phyloP scores from a whole-genome alignment of 2,797 vertebrate genomes.

The Cuniculus paca region DNA sequence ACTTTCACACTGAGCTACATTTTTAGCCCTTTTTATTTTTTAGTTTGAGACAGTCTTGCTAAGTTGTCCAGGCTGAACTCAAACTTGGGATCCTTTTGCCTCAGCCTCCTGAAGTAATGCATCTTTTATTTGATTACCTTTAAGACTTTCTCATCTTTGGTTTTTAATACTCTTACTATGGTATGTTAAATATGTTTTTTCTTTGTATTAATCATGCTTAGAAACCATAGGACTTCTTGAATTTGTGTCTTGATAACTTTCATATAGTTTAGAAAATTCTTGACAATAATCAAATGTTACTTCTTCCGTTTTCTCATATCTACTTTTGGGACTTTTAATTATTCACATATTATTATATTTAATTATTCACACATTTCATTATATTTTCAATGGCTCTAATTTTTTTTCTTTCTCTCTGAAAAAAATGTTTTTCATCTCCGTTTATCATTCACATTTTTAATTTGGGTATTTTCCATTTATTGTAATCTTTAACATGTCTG shows the following conservation, averaged over 20 bases:
- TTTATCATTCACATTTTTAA: not conserved
- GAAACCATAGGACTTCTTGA: not conserved
- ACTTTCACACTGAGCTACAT: not conserved
- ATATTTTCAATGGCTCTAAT: not conserved
- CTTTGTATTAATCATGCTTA: not conserved
- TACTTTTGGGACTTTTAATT: not conserved
- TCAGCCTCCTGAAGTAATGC: no score
- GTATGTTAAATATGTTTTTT: not conserved
- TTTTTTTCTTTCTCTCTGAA: not conserved
- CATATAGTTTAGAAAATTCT: not conserved
- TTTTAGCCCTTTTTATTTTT: no score
- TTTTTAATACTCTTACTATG: not conserved
- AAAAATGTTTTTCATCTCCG: not conserved
- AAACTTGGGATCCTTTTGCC: no score
- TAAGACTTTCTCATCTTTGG: not conserved
- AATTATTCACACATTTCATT: not conserved
- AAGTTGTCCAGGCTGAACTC: no score
- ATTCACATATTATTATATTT: not conserved
- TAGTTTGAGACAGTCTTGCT: no score
- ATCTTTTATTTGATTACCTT: no score
- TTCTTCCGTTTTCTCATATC: slow-evolving; percentile 21
- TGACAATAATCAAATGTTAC: not conserved
- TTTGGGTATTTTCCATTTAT: not conserved
- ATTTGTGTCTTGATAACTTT: not conserved
- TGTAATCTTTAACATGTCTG: not conserved